Evolutionary conservation across 2,797 vertebrate genomes (phyloP).

Genomic region (Otolemur crassicaudatus): DNA sequence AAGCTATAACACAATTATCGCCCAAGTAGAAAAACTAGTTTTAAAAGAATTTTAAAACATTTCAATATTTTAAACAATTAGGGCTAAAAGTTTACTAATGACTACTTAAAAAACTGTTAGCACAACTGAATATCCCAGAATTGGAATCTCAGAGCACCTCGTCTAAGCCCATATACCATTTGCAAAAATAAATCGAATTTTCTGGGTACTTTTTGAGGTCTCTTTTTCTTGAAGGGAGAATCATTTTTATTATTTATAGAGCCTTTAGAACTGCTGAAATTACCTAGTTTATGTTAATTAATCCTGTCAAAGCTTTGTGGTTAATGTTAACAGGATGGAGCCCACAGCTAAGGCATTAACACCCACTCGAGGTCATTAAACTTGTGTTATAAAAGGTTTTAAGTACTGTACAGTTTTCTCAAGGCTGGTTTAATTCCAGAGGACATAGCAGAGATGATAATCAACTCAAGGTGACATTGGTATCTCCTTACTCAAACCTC

Average conservation of each 20-base stretch:
- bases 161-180: not conserved
- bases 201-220: not conserved
- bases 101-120: not conserved
- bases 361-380: slow-evolving; percentile 43
- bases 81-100: not conserved
- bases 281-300: slow-evolving; percentile 65
- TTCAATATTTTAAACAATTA: slow-evolving; percentile 5
- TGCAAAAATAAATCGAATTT: not conserved
- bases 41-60: slow-evolving; percentile 14
- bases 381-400: slow-evolving; percentile 49
- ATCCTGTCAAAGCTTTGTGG: slow-evolving; percentile 59
- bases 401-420: slow-evolving; percentile 44
- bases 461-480: slow-evolving; percentile 62
- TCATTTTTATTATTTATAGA: slow-evolving; percentile 62
- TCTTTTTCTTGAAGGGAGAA: slow-evolving; percentile 53
- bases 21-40: not conserved
- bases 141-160: slow-evolving; percentile 8
- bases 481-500: slow-evolving; percentile 18
- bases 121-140: not conserved
- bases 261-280: slow-evolving; percentile 60
- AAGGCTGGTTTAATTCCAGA: slow-evolving; percentile 57
- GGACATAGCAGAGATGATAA: slow-evolving; percentile 58
- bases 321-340: slow-evolving; percentile 50
- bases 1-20: no score
- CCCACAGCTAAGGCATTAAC: slow-evolving; percentile 43